Evolutionary conservation across 2,888 invertebrate genomes (phyloP).

Genomic region (Minunthozetes semirufus): DNA sequence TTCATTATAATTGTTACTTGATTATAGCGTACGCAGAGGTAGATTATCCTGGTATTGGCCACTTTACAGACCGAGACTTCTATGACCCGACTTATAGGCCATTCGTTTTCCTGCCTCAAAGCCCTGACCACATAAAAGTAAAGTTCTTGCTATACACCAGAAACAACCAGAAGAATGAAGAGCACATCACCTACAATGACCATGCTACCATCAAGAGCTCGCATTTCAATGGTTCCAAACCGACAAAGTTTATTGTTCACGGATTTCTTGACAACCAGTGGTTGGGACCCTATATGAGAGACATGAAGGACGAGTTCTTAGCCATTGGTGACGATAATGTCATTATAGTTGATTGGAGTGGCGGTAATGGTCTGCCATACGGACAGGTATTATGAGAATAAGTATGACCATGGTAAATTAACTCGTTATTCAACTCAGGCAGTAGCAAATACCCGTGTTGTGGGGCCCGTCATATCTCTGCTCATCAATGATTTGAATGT

Average conservation of each 20-base stretch:
- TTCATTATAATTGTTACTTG: no score
- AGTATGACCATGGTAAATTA: neutral
- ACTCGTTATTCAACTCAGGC: constrained; percentile 43
- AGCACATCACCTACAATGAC: constrained; percentile 35
- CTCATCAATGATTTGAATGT: constrained; percentile 44
- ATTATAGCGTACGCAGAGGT: no score
- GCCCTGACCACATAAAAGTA: constrained; percentile 38
- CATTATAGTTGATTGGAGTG: constrained; percentile 36
- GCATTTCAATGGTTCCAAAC: constrained; percentile 32
- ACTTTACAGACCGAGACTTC: no score
- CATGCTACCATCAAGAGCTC: constrained; percentile 35
- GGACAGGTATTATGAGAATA: neutral
- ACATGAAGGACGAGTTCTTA: constrained; percentile 34
- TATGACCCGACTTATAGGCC: no score
- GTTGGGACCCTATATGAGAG: constrained; percentile 40
- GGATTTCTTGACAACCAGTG: constrained; percentile 42
- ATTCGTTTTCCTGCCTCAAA: no score
- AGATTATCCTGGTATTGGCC: no score
- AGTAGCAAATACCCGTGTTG: constrained; percentile 48
- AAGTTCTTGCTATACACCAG: constrained; percentile 40
- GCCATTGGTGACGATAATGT: constrained; percentile 13
- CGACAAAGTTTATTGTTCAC: constrained; percentile 41
- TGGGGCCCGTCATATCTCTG: constrained; percentile 47
- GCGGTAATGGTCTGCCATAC: constrained; percentile 34
- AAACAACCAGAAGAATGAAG: constrained; percentile 35